phyloP scores from a whole-genome alignment of 2,113 vertebrate species.

The Larimichthys polyactis region DNA sequence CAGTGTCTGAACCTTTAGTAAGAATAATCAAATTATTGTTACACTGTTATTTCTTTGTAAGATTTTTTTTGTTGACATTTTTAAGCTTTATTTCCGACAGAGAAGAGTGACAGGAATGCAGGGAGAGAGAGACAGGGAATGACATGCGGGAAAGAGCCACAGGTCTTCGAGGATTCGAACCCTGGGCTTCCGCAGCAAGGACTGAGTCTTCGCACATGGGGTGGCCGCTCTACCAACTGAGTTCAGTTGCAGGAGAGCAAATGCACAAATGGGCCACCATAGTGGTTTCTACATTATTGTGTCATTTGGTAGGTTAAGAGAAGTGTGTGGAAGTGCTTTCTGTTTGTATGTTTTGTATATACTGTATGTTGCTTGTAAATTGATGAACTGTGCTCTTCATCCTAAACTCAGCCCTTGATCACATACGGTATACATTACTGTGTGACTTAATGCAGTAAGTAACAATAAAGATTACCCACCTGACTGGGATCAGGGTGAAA shows the following conservation, averaged over 20 bases:
- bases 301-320: background rate
- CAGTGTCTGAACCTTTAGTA: background rate
- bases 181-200: no score
- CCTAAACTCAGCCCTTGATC: background rate
- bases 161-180: no score
- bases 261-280: background rate
- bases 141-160: no score
- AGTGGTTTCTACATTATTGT: background rate
- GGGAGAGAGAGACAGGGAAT: no score
- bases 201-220: no score
- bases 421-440: background rate
- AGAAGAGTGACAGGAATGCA: no score
- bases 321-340: background rate
- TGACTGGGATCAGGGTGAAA: constrained; percentile 12
- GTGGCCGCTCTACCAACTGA: no score
- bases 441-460: background rate
- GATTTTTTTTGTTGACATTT: background rate
- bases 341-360: background rate
- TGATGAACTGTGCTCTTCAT: background rate
- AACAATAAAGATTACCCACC: constrained; percentile 36
- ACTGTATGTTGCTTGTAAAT: background rate
- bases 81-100: no score
- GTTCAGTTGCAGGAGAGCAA: background rate
- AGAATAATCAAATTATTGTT: background rate
- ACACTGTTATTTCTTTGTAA: no score